Evolutionary conservation across 2,888 invertebrate genomes (phyloP).

Genomic region (Troilus luridus): DNA sequence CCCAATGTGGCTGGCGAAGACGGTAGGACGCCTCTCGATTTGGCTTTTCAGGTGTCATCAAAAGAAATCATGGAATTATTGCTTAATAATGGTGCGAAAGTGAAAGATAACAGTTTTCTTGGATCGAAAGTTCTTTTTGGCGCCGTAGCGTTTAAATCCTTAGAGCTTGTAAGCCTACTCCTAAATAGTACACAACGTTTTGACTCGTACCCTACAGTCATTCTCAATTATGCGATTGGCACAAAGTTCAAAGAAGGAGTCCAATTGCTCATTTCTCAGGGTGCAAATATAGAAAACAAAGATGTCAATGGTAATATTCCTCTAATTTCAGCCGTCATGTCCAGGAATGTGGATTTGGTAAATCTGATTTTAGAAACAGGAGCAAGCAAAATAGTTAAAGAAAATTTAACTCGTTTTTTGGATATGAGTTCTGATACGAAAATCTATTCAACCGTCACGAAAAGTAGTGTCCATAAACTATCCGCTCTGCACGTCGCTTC

Average conservation of each 20-base stretch:
- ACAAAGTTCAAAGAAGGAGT: neutral
- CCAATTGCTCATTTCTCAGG: neutral
- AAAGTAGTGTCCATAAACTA: neutral
- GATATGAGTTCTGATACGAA: neutral
- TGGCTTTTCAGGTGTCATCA: neutral
- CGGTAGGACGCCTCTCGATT: neutral
- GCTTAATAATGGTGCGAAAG: neutral
- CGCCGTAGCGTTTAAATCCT: neutral
- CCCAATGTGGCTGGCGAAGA: neutral
- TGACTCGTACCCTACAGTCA: neutral
- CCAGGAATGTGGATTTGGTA: neutral
- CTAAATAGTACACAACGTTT: neutral
- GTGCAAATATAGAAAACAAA: neutral
- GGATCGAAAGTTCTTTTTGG: neutral
- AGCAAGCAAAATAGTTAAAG: neutral
- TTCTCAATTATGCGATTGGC: neutral
- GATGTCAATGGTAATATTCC: neutral
- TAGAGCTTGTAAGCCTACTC: neutral
- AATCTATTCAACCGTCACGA: neutral
- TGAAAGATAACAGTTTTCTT: neutral
- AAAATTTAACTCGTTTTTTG: neutral
- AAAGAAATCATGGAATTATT: neutral
- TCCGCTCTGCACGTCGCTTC: neutral
- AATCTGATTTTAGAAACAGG: neutral
- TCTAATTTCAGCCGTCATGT: neutral